phyloP scores from a whole-genome alignment of 2,888 invertebrate species.

The Melitaea athalia region DNA sequence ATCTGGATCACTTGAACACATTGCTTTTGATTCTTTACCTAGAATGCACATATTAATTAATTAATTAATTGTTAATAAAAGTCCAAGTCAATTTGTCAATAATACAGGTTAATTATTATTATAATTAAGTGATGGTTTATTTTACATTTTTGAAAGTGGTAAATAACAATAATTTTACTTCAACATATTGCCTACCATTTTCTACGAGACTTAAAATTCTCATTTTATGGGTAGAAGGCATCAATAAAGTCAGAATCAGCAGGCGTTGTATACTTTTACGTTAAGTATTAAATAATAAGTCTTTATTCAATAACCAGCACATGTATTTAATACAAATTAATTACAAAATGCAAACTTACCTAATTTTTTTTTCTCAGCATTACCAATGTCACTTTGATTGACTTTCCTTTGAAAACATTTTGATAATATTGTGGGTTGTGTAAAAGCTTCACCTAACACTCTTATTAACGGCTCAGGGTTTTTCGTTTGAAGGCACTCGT shows the following conservation, averaged over 20 bases:
- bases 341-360: conserved; percentile 49
- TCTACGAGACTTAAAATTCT: too few species aligned
- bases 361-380: conserved; percentile 65
- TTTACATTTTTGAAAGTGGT: too few species aligned
- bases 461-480: conserved; percentile 88
- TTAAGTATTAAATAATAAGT: too few species aligned
- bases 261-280: too few species aligned
- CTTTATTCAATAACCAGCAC: neutral
- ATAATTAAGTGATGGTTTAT: too few species aligned
- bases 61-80: conserved; percentile 8
- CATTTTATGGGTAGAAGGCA: too few species aligned
- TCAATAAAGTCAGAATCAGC: too few species aligned
- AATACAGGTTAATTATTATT: too few species aligned
- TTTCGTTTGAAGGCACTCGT: conserved; percentile 86
- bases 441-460: conserved; percentile 90
- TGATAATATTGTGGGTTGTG: conserved; percentile 83
- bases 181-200: too few species aligned
- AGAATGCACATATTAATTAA: conserved; percentile 29
- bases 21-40: conserved; percentile 72
- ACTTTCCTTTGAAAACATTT: conserved; percentile 85
- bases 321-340: neutral
- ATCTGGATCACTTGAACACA: conserved; percentile 86
- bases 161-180: too few species aligned
- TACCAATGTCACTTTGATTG: conserved; percentile 58
- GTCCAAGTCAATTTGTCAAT: neutral